Percentiles rank a stretch among this genome's conserved stretches.
Evolutionary conservation across 2,888 invertebrate genomes (phyloP).

Genomic region (Prosopocoilus inquinatus): DNA sequence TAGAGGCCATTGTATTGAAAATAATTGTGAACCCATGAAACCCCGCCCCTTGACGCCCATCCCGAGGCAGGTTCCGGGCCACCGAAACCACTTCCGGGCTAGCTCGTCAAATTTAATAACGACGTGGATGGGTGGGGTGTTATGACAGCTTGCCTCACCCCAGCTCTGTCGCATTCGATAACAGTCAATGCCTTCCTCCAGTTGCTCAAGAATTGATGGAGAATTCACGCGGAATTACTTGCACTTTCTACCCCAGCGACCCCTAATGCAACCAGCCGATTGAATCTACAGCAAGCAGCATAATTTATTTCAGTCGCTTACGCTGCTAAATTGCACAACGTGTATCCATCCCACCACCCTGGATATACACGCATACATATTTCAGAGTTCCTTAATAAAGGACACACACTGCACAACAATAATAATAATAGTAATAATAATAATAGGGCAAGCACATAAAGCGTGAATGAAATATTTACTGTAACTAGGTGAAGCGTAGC

Average conservation of each 20-base stretch:
- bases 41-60: conserved; percentile 28
- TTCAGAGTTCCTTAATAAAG: too few relatives aligned
- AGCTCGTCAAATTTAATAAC: conserved; percentile 32
- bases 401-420: too few relatives aligned
- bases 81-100: conserved; percentile 26
- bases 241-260: conserved; percentile 41
- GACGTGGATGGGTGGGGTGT: conserved; percentile 27
- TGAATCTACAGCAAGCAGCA: too few relatives aligned
- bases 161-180: conserved; percentile 21
- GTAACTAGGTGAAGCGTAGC: too few relatives aligned
- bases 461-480: too few relatives aligned
- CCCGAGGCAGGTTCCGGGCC: conserved; percentile 24
- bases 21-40: conserved; percentile 5
- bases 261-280: too few relatives aligned
- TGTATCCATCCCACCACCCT: too few relatives aligned
- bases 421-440: too few relatives aligned
- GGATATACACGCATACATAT: too few relatives aligned
- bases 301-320: too few relatives aligned
- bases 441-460: too few relatives aligned
- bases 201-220: conserved; percentile 24
- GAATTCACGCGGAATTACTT: conserved; percentile 37
- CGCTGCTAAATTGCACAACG: too few relatives aligned
- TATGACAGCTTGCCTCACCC: conserved; percentile 28
- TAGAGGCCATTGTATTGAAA: neutral
- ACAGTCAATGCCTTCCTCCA: conserved; percentile 21